Percentiles rank a stretch among this genome's conserved stretches.
phyloP scores from a whole-genome alignment of 2,888 invertebrate genomes.

The Pantelozetes paolii region DNA sequence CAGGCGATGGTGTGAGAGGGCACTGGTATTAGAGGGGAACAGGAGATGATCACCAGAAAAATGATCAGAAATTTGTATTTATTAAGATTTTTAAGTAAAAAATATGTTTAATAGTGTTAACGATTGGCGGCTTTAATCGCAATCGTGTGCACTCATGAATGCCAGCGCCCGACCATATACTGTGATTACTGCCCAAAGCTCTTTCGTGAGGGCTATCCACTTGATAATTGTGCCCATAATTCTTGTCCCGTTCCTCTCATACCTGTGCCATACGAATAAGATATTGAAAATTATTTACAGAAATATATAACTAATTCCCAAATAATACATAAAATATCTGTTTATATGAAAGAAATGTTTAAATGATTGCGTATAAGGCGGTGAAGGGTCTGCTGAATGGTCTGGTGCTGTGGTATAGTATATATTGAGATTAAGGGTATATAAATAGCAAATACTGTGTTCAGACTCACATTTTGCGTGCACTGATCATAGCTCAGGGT shows the following conservation, averaged over 20 bases:
- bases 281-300: conserved; percentile 19
- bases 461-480: background rate
- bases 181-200: conserved; percentile 27
- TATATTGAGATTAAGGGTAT: background rate
- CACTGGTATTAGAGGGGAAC: background rate
- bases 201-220: conserved; percentile 9
- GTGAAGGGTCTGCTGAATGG: conserved; percentile 3
- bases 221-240: conserved; percentile 18
- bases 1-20: background rate
- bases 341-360: background rate
- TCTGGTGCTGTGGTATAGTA: background rate
- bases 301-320: background rate
- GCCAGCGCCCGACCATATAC: background rate
- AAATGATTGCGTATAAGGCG: background rate
- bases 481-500: background rate
- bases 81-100: background rate
- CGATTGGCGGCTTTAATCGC: background rate
- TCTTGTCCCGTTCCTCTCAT: conserved; percentile 11
- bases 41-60: background rate
- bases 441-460: conserved; percentile 13
- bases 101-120: conserved; percentile 14
- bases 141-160: background rate
- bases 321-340: too few relatives aligned
- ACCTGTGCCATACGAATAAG: background rate
- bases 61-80: background rate